phyloP scores from a whole-genome alignment of 2,888 invertebrate species.

The Acronicta psi region DNA sequence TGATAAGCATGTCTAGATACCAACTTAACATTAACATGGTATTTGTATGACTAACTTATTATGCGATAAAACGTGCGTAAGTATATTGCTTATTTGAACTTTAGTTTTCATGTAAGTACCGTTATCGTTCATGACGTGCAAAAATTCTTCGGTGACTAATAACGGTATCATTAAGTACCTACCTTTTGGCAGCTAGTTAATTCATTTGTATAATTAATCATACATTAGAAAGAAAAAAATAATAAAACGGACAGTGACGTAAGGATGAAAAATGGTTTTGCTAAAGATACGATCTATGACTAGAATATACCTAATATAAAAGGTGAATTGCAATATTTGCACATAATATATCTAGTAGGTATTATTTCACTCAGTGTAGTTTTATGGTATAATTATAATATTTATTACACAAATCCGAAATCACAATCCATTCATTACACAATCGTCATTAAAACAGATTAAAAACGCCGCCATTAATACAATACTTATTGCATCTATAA shows the following conservation, averaged over 20 bases:
- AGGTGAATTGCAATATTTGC: too few species aligned
- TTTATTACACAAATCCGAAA: slow-evolving; percentile 9
- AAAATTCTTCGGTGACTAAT: slow-evolving; percentile 33
- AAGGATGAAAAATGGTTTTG: slow-evolving; percentile 6
- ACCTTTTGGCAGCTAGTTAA: slow-evolving; percentile 20
- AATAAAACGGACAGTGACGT: slow-evolving; percentile 1
- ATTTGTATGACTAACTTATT: slow-evolving; percentile 17
- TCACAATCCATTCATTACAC: slow-evolving; percentile 29
- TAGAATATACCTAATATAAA: not conserved
- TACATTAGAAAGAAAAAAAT: slow-evolving; percentile 1
- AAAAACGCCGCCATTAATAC: slow-evolving; percentile 25
- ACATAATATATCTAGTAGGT: too few species aligned
- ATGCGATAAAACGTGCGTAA: slow-evolving; percentile 3
- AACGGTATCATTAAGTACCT: slow-evolving; percentile 11
- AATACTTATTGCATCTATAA: slow-evolving; percentile 46
- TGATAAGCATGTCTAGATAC: slow-evolving; percentile 5
- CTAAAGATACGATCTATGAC: not conserved
- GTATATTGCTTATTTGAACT: slow-evolving; percentile 14
- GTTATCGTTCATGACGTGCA: slow-evolving; percentile 26
- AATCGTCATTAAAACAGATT: slow-evolving; percentile 39
- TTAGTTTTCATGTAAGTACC: slow-evolving; percentile 6
- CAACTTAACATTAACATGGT: not conserved
- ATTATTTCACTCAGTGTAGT: too few species aligned
- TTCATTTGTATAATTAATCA: slow-evolving; percentile 26
- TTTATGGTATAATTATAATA: too few species aligned